Evolutionary conservation across 92 coral and sea anemone species (phyloP).

Genomic region (Meandrina meandrites): DNA sequence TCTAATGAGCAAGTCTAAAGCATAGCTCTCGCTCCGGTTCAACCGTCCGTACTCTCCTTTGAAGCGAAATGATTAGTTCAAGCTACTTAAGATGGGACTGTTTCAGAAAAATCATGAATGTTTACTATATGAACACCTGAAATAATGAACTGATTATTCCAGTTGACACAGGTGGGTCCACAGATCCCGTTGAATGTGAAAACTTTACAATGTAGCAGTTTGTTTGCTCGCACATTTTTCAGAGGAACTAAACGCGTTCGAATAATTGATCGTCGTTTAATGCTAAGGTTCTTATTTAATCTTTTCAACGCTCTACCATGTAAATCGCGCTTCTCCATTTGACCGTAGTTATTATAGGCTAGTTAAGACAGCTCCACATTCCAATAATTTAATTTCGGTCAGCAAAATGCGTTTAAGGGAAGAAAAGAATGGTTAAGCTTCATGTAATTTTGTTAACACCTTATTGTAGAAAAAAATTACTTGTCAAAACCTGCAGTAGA

Average conservation of each 20-base stretch:
- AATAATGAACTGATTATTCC: neutral
- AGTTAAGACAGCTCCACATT: neutral
- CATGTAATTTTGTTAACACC: neutral
- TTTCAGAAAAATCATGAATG: neutral
- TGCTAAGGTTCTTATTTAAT: neutral
- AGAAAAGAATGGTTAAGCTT: neutral
- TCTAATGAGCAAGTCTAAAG: conserved; percentile 5
- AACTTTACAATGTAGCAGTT: neutral
- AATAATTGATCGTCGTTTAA: neutral
- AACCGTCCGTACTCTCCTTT: neutral
- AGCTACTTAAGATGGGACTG: neutral
- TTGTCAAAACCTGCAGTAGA: neutral
- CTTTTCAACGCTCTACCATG: neutral
- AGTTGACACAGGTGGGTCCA: conserved; percentile 20
- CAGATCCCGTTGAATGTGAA: neutral
- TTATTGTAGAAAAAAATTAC: too few species aligned
- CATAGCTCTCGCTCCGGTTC: neutral
- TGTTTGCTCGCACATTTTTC: conserved; percentile 8
- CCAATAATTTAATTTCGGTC: neutral
- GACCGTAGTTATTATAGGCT: neutral
- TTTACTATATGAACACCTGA: conserved; percentile 29
- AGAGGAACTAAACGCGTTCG: neutral
- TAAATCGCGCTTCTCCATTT: neutral
- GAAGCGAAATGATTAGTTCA: neutral
- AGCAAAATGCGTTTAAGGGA: neutral